phyloP scores from a whole-genome alignment of 2,888 invertebrate species.

The Tanytarsus gracilentus region DNA sequence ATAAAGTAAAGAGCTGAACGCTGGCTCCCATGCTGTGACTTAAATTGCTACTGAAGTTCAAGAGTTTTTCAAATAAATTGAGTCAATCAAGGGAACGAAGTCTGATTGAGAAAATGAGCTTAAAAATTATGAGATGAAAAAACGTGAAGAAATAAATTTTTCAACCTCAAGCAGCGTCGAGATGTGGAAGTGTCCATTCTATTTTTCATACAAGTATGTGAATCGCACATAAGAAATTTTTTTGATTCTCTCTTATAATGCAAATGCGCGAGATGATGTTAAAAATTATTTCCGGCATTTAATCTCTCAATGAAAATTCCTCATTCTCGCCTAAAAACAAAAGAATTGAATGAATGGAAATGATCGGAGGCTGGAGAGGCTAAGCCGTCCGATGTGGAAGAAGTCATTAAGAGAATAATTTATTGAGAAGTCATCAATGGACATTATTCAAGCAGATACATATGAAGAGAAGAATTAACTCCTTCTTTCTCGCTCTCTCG shows the following conservation, averaged over 20 bases:
- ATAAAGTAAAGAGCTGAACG: neutral
- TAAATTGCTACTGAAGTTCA: neutral
- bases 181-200: neutral
- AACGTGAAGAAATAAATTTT: neutral
- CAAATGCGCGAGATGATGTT: constrained; percentile 12
- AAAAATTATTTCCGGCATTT: constrained; percentile 27
- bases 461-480: neutral
- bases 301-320: constrained; percentile 21
- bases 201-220: neutral
- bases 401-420: constrained; percentile 17
- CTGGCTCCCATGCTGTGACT: neutral
- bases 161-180: neutral
- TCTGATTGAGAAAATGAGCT: neutral
- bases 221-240: neutral
- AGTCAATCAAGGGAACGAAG: neutral
- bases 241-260: too few species aligned
- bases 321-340: neutral
- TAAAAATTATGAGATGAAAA: neutral
- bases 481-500: too few species aligned
- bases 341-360: neutral
- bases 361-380: too few species aligned
- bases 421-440: constrained; percentile 21
- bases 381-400: neutral
- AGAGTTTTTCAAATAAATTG: neutral
- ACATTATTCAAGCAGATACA: constrained; percentile 5